Evolutionary conservation across 2,113 vertebrate genomes (phyloP).

Genomic region (Telmatochromis sp.): DNA sequence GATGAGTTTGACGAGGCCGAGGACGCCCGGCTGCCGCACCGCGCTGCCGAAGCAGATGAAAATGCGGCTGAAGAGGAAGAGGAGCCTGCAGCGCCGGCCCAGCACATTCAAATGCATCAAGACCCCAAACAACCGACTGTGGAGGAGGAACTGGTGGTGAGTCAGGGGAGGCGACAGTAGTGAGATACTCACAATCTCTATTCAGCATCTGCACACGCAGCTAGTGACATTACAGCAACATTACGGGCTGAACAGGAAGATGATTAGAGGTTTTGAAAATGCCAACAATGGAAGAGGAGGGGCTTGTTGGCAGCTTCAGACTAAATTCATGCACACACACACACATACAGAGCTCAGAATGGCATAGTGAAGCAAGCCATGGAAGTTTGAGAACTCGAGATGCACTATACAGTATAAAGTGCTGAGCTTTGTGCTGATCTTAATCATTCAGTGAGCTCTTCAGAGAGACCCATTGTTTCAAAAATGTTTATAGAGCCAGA

Average conservation of each 20-base stretch:
- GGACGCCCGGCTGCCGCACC: constrained; percentile 77
- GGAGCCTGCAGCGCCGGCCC: constrained; percentile 15
- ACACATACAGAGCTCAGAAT: neutral
- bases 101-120: constrained; percentile 47
- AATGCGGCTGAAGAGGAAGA: constrained; percentile 61
- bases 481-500: neutral
- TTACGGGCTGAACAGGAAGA: neutral
- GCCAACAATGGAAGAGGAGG: neutral
- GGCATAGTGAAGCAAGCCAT: neutral
- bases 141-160: constrained; percentile 87
- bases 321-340: neutral
- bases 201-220: neutral
- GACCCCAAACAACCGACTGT: constrained; percentile 68
- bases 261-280: neutral
- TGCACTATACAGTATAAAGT: neutral
- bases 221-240: neutral
- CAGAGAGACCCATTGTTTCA: neutral
- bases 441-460: neutral
- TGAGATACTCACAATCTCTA: neutral
- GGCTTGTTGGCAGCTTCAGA: neutral
- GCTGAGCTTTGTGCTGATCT: neutral
- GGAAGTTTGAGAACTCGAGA: neutral
- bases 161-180: neutral
- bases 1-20: constrained; percentile 97
- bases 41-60: constrained; percentile 65